These are phyloP conservation scores for Perodicticus potto DNA, from an alignment of 2,797 vertebrate genomes.

Conservation along the genomic window DNA sequence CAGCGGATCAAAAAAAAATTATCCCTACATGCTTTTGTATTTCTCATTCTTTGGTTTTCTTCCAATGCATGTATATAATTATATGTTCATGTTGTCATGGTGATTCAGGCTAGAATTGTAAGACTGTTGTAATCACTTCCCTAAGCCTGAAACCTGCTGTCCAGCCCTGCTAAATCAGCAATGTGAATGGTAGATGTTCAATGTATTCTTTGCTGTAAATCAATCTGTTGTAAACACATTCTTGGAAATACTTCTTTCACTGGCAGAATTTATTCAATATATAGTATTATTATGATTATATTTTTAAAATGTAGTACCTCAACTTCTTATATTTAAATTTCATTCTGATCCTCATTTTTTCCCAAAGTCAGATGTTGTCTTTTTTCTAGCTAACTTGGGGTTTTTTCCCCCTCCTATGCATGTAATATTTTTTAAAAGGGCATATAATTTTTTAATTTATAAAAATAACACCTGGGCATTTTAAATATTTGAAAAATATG, in stretches of 20 bases:
- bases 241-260: slow-evolving; percentile 26
- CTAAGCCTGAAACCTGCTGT: slow-evolving; percentile 77
- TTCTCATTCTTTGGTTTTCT: slow-evolving; percentile 84
- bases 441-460: background rate
- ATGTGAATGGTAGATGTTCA: background rate
- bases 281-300: background rate
- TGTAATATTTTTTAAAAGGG: background rate
- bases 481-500: slow-evolving; percentile 41
- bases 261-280: slow-evolving; percentile 22
- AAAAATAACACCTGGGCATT: background rate
- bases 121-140: slow-evolving; percentile 83
- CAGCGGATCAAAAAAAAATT: slow-evolving; percentile 49
- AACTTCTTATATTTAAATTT: slow-evolving; percentile 64
- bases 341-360: background rate
- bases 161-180: slow-evolving; percentile 73
- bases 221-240: slow-evolving; percentile 59
- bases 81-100: slow-evolving; percentile 87
- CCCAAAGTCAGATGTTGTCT: background rate
- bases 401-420: background rate
- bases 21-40: slow-evolving; percentile 82
- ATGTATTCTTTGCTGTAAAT: slow-evolving; percentile 39
- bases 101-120: slow-evolving; percentile 84
- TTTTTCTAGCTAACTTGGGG: background rate
- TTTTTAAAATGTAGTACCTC: slow-evolving; percentile 24
- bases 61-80: slow-evolving; percentile 85